Conservation (phyloP, 2,888 invertebrate species). For the Salpingus planirostris region DNA sequence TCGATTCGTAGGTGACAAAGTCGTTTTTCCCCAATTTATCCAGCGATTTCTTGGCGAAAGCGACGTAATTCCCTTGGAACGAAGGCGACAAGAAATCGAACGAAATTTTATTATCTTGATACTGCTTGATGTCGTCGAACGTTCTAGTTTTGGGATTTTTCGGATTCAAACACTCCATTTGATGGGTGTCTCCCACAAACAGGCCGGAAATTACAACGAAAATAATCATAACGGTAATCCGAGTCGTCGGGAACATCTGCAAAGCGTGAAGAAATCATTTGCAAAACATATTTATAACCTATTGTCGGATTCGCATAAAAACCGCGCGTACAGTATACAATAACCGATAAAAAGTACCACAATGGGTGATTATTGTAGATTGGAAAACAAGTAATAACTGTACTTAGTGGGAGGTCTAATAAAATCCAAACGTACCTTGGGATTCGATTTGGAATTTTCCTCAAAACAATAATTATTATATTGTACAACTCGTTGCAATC, state of each 20-base stretch:
- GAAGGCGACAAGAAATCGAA: slow-evolving; percentile 18
- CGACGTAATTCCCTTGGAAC: slow-evolving; percentile 25
- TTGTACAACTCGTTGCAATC: too few relatives aligned
- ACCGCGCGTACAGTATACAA: too few relatives aligned
- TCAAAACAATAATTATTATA: too few relatives aligned
- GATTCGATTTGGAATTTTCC: too few relatives aligned
- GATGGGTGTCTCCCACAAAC: slow-evolving; percentile 2
- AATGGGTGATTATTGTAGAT: too few relatives aligned
- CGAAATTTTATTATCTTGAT: slow-evolving; percentile 23
- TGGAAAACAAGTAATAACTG: too few relatives aligned
- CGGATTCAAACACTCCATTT: slow-evolving; percentile 11
- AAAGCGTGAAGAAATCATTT: too few relatives aligned
- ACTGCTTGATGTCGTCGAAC: slow-evolving; percentile 23
- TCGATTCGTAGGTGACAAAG: slow-evolving; percentile 26
- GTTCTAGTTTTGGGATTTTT: slow-evolving; percentile 13
- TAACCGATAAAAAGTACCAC: too few relatives aligned
- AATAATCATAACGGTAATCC: slow-evolving; percentile 1
- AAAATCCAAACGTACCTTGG: too few relatives aligned
- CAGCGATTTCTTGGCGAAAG: slow-evolving; percentile 16
- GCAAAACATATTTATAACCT: too few relatives aligned
- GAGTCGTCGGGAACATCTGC: slow-evolving; percentile 7
- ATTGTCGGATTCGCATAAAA: too few relatives aligned
- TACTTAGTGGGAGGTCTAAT: too few relatives aligned
- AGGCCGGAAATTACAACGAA: slow-evolving; percentile 1
- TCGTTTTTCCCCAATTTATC: slow-evolving; percentile 21